Evolutionary conservation across 1,140 invertebrate species (phyloP), one percentile per base, ranked within the genome.

Genomic region (Zaprionus capensis): DNA sequence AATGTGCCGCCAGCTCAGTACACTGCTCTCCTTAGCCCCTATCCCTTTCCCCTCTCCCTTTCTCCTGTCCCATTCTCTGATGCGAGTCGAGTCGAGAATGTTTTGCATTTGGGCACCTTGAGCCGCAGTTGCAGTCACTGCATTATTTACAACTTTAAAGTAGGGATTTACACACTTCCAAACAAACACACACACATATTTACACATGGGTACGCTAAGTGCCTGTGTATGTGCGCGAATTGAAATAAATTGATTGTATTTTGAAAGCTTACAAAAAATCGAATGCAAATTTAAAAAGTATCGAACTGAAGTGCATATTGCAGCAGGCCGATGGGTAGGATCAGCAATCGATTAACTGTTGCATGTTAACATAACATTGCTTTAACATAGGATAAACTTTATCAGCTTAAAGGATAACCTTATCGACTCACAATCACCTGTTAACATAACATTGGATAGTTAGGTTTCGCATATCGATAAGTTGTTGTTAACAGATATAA

Each of bases 131-230:
- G 55, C 55, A 34, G 20, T 53, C 11, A 7, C 24, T 71, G 41
- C 57, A 38, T 61, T 57, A 72, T 72, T 66, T 80, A 66, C 44
- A 56, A 57, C 56, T 78, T 75, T 78, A 75, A 65, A 24, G 46
- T 51, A 24, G 53, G 22, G 46, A 28, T 12, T 56, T 44, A 22
- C 56, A 24, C 3, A 53, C 38, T 14, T 5, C 4, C 20, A 22
- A 20, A 20, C 20, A 22, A 17, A 20, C 17, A 22, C 20, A 46
- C 44, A 49, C 46, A 44, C n/a, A 17, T n/a, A 2, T n/a, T n/a
- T 0, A 17, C n/a, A 9, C n/a, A 14, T 38, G 31, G 9, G 15
- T n/a, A 17, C 6, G 12, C 46, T 22, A 51, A 51, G 46, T 51
- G 46, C 9, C 20, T 51, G 12, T 12, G 46, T 22, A 22, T 12